Evolutionary conservation across 2,113 vertebrate species (phyloP), one percentile per base, ranked within the genome.

Genomic region (Caranx ignobilis): DNA sequence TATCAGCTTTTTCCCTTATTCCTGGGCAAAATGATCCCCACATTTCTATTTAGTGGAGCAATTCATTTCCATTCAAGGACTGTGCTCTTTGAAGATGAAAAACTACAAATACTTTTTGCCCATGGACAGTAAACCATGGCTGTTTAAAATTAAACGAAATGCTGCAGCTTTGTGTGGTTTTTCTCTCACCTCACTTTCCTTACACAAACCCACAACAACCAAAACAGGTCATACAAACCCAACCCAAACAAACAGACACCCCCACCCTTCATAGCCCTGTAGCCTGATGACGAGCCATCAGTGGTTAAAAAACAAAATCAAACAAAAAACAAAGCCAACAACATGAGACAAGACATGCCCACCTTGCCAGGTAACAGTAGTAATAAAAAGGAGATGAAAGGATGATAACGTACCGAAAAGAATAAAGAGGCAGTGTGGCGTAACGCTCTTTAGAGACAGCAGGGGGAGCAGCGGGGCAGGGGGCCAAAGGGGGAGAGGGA

Each of bases 361-460:
- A 93, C 92, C 92, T 93, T 79, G 89, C 90, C 83, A 87, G 89
- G 91, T 92, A 95, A 96, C 94, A 94, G 95, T 15, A 93, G 91
- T 93, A 93, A 94, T 94, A 93, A 94, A 94, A 94, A 97, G 96
- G 96, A 97, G 96, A 97, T 96, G 97, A 95, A 97, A 97, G 93
- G 90, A 96, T 96, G 94, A 97, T 97, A 98, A 99, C 97, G 96
- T 99, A 99, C 98, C 97, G 97, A 99, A 99, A 96, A 99, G 98
- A 99, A 99, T 99, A 99, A 99, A 99, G 97, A 99, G 98, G 97
- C 98, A 99, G 97, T 99, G 97, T 97, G 98, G 98, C 97, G 98
- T 99, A 97, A 97, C 97, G 96, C 96, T 99, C 98, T 99, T 99
- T 99, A 97, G 97, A 97, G 96, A 99, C 98, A 99, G 98, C 98